Percentiles rank a stretch among this genome's conserved stretches.
These are phyloP conservation scores for Podarcis raffonei DNA, from an alignment of 2,113 vertebrate species.

Conservation along the genomic window DNA sequence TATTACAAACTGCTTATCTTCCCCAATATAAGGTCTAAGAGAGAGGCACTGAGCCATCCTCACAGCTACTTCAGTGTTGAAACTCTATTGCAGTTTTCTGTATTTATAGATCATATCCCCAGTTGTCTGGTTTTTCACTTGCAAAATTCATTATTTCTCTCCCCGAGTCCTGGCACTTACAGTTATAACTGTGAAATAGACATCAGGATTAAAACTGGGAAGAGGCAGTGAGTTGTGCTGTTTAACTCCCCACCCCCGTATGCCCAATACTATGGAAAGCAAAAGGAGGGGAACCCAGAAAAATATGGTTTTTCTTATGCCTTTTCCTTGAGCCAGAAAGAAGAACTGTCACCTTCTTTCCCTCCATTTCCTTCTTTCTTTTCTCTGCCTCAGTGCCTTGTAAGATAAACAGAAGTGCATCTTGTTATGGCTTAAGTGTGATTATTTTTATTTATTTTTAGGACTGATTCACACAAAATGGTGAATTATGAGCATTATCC, in stretches of 20 bases:
- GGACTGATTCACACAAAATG: background rate
- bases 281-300: background rate
- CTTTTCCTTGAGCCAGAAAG: background rate
- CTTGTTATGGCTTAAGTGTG: background rate
- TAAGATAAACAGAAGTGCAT: background rate
- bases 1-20: background rate
- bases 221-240: background rate
- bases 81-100: background rate
- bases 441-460: background rate
- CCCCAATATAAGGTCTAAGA: background rate
- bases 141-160: conserved; percentile 3
- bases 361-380: background rate
- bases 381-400: background rate
- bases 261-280: background rate
- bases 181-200: background rate
- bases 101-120: background rate
- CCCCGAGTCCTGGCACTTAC: background rate
- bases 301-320: background rate
- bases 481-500: too few species aligned
- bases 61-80: background rate
- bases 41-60: background rate
- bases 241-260: background rate
- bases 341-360: background rate
- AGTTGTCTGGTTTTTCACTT: background rate
- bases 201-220: background rate